A percentile compares a stretch with the other conserved stretches of the same genome.
Conservation (phyloP, 2,113 vertebrate species). For the Nesogale talazaci region DNA sequence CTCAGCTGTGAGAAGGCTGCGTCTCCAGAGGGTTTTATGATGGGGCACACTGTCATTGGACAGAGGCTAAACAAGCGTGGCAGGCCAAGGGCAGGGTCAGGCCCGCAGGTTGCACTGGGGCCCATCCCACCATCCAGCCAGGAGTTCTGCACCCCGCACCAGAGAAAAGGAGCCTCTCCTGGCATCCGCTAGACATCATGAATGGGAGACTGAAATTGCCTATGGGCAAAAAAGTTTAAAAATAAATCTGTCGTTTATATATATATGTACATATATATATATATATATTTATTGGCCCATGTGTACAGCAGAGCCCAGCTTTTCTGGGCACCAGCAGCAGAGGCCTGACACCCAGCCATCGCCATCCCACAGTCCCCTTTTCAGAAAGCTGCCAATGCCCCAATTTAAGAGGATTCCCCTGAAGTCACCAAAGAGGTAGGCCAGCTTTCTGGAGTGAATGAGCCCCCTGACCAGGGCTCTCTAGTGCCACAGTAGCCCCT, state of each 20-base stretch:
- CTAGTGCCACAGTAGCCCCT: not conserved
- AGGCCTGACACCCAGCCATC: not conserved
- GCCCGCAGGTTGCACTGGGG: too few species aligned
- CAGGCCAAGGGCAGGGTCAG: not conserved
- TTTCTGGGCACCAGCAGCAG: too few species aligned
- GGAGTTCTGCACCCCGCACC: not conserved
- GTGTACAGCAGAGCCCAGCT: not conserved
- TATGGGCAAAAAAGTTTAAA: not conserved
- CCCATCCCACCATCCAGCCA: rapidly evolving
- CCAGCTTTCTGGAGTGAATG: not conserved
- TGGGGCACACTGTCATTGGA: not conserved
- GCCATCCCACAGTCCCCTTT: not conserved
- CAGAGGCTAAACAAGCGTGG: rapidly evolving
- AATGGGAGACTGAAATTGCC: not conserved
- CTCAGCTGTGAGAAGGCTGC: constrained; percentile 27
- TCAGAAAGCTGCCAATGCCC: not conserved
- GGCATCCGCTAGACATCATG: too few species aligned
- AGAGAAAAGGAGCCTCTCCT: rapidly evolving
- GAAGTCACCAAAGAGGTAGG: rapidly evolving
- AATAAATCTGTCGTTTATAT: not conserved
- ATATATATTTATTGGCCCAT: not conserved
- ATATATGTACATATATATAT: not conserved
- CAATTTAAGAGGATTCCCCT: not conserved
- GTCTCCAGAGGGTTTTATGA: not conserved
- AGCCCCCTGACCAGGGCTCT: rapidly evolving